Evolutionary conservation across 2,888 invertebrate species (phyloP).

Genomic region (Agrotis ipsilon): DNA sequence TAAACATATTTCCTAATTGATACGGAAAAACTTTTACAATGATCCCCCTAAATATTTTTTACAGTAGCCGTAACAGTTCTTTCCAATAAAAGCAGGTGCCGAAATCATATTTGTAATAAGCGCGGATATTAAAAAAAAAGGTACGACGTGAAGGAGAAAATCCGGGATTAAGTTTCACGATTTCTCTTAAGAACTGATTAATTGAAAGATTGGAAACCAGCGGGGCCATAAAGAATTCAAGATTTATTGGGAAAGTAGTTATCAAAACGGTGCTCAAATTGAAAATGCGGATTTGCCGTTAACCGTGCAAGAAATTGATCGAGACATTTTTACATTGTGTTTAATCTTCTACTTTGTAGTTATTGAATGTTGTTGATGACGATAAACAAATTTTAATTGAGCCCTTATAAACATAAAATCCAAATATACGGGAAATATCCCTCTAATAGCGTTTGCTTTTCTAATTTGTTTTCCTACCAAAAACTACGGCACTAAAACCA

Average conservation of each 20-base stretch:
- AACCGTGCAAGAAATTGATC: conserved; percentile 31
- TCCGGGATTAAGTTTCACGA: conserved; percentile 62
- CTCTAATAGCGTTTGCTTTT: conserved; percentile 2
- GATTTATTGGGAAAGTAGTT: conserved; percentile 65
- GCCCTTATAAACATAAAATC: background rate
- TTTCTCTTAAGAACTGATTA: conserved; percentile 66
- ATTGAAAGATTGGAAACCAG: conserved; percentile 69
- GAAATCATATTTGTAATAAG: conserved; percentile 54
- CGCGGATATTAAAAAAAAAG: conserved; percentile 49
- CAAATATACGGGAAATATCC: no score
- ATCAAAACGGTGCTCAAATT: conserved; percentile 59
- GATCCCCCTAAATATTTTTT: background rate
- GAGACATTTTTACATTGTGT: conserved; percentile 26
- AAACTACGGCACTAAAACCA: conserved; percentile 8
- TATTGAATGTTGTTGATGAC: background rate
- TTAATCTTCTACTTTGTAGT: background rate
- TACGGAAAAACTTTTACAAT: conserved; percentile 16
- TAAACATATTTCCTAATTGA: background rate
- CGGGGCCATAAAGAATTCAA: conserved; percentile 60
- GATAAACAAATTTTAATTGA: background rate
- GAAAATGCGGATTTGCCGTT: conserved; percentile 53
- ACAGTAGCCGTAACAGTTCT: background rate
- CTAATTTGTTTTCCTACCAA: conserved; percentile 12
- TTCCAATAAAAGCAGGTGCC: conserved; percentile 29
- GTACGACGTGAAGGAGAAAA: conserved; percentile 49